Percentiles rank a stretch among this genome's conserved stretches.
phyloP scores from a whole-genome alignment of 2,797 vertebrate genomes.

The Phrynocephalus guinanensis region DNA sequence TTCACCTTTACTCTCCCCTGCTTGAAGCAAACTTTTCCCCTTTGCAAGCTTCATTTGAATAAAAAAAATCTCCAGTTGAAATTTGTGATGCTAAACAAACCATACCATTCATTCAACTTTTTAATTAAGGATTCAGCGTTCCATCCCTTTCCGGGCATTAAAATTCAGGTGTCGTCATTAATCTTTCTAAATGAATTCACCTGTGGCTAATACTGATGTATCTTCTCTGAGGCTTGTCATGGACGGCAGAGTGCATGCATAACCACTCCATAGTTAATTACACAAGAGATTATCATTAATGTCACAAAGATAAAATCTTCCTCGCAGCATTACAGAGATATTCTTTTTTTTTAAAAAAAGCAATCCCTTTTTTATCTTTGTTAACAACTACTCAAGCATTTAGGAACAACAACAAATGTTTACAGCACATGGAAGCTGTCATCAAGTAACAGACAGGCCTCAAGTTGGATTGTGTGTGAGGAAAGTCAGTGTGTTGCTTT shows the following conservation, averaged over 20 bases:
- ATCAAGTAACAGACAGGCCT: constrained; percentile 54
- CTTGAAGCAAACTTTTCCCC: constrained; percentile 74
- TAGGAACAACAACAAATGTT: constrained; percentile 75
- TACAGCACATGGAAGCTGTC: constrained; percentile 50
- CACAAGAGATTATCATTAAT: constrained; percentile 87
- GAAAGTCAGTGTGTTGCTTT: constrained; percentile 11
- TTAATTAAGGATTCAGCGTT: constrained; percentile 89
- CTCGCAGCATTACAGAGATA: constrained; percentile 76
- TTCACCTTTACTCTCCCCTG: constrained; percentile 74
- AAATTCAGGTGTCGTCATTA: constrained; percentile 89
- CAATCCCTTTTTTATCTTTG: constrained; percentile 79
- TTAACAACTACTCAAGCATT: constrained; percentile 75
- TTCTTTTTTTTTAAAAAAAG: constrained; percentile 46
- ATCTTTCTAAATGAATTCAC: constrained; percentile 91
- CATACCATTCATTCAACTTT: constrained; percentile 86
- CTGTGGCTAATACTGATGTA: constrained; percentile 90
- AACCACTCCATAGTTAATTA: constrained; percentile 86
- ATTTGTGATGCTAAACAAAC: constrained; percentile 88
- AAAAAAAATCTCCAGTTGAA: constrained; percentile 79
- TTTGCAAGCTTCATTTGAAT: constrained; percentile 80
- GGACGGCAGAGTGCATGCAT: constrained; percentile 82
- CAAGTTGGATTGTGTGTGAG: neutral
- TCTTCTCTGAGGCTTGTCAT: constrained; percentile 89
- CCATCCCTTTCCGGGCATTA: constrained; percentile 85
- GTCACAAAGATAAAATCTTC: constrained; percentile 84